Evolutionary conservation across 2,113 vertebrate species (phyloP).

Genomic region (Pterocles gutturalis): DNA sequence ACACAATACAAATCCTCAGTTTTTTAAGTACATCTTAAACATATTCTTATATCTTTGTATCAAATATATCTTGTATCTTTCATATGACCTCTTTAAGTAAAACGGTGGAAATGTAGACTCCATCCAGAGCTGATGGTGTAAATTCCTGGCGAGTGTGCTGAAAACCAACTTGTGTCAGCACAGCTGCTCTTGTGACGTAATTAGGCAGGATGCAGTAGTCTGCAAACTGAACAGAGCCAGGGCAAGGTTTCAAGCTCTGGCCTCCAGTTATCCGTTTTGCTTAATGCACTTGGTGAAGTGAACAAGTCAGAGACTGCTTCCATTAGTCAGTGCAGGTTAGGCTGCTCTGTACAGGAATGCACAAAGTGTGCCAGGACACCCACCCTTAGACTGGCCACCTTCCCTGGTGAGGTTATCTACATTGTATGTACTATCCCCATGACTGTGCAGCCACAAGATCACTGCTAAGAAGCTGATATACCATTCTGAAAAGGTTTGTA

Average conservation of each 20-base stretch:
- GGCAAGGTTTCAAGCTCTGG: not conserved
- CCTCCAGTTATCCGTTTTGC: not conserved
- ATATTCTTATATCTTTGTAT: not conserved
- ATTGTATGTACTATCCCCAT: not conserved
- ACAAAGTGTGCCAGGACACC: not conserved
- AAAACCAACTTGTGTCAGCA: not conserved
- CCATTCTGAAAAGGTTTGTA: not conserved
- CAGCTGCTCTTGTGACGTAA: not conserved
- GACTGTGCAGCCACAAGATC: accelerated
- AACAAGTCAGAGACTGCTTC: not conserved
- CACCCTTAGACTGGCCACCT: not conserved
- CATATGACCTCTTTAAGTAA: not conserved
- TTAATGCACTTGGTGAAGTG: not conserved
- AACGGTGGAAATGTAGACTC: not conserved
- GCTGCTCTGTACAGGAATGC: not conserved
- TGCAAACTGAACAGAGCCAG: not conserved
- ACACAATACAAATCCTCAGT: accelerated
- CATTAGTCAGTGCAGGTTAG: not conserved
- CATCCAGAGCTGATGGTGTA: not conserved
- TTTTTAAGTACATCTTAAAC: not conserved
- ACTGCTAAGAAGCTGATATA: not conserved
- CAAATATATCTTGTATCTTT: not conserved
- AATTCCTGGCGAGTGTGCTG: not conserved
- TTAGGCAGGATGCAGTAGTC: not conserved
- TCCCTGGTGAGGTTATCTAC: not conserved